Evolutionary conservation across 2,888 invertebrate genomes (phyloP), one percentile per base, ranked within the genome.

Genomic region (Meta bourneti): DNA sequence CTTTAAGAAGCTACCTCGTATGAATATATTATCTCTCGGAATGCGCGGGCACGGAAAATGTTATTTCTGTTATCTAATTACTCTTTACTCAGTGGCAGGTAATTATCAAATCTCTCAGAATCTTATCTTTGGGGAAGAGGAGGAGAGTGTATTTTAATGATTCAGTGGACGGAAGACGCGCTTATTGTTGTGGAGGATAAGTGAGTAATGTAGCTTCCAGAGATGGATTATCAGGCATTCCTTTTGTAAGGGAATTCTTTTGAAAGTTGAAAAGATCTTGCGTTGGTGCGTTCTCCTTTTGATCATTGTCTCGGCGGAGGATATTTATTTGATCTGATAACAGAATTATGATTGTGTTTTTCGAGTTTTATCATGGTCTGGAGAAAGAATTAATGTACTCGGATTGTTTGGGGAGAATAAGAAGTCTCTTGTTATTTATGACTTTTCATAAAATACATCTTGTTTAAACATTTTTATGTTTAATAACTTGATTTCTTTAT

Each of bases 81-180:
- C 78, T 86, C 77, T 78, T 78, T 49, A 6, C 20, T 6, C 51
- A 4, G 51, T 74, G 51, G 13, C 69, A 78, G 78, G 86, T 86
- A 86, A 86, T 86, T 70, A 86, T 78, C 69, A 77, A 69, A 86
- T 86, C 78, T 70, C 70, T 61, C 13, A 78, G 7, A 86, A 75
- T 51, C 61, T 61, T 61, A 61, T 61, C 61, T 61, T 61, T 61
- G 11, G 74, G 34, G 8, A n/a, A 16, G 51, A 19, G 20, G 49
- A 48, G 20, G 74, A n/a, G 34, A 20, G 61, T 11, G 48, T 48
- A 75, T 74, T 84, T 84, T 84, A 84, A 84, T 84, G 61, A 74
- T 74, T 84, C 16, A n/a, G 34, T 34, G 61, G 61, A 74, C 19
- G 54, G 75, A 20, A 19, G 11, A n/a, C 7, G 49, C 13, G 19